Percentiles rank a stretch among this genome's conserved stretches.
Conservation (phyloP, 2,797 vertebrate species). For the Schizothorax lantsangensis region DNA sequence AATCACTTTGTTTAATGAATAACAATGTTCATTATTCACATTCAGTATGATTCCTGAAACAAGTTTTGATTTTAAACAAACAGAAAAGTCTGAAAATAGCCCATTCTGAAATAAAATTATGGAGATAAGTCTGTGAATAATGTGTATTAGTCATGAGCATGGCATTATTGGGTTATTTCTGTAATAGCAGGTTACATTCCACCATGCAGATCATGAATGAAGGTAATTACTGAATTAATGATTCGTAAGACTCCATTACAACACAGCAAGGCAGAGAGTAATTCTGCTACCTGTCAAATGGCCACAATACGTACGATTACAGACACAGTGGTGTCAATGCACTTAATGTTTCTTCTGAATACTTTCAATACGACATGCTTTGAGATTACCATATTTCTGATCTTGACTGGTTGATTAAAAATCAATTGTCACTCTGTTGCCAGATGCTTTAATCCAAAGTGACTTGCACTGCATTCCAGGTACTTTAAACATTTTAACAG, state of each 20-base stretch:
- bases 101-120: not conserved
- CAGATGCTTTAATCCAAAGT: not conserved
- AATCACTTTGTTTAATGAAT: not conserved
- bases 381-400: not conserved
- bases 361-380: not conserved
- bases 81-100: not conserved
- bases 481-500: not conserved
- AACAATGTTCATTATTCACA: not conserved
- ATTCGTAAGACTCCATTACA: slow-evolving; percentile 24
- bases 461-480: not conserved
- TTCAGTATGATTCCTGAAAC: not conserved
- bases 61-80: not conserved
- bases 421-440: not conserved
- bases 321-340: not conserved
- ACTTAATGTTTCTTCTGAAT: not conserved
- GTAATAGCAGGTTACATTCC: slow-evolving; percentile 20
- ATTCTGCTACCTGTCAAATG: slow-evolving; percentile 7
- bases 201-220: slow-evolving; percentile 37
- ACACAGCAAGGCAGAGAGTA: slow-evolving; percentile 21
- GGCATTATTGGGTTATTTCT: slow-evolving; percentile 3
- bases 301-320: not conserved
- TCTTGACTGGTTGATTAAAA: slow-evolving; percentile 9
- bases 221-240: slow-evolving; percentile 39
- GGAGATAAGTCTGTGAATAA: not conserved
- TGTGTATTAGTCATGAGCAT: slow-evolving; percentile 24